Evolutionary conservation across 64 coral and sea anemone genomes (phyloP).

Genomic region (Montipora sp.): DNA sequence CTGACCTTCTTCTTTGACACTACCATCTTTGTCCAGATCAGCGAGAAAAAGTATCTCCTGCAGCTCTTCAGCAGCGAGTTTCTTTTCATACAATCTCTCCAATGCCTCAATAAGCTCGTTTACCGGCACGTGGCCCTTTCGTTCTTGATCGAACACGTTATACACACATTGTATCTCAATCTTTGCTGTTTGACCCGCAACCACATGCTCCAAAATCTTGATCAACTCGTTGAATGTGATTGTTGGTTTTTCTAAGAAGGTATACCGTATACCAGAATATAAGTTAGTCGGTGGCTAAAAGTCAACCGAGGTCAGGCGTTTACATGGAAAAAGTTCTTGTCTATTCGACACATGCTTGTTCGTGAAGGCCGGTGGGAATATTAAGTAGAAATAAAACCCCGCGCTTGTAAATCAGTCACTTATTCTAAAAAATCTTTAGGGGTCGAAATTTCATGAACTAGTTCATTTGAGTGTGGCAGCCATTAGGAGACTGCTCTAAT

Average conservation of each 20-base stretch:
- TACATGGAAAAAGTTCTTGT: no score
- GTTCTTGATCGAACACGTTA: slow-evolving; percentile 20
- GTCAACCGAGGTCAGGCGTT: no score
- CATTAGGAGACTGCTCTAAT: no score
- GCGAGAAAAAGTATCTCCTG: not conserved
- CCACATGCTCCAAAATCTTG: slow-evolving; percentile 13
- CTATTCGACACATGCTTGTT: no score
- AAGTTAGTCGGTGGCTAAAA: no score
- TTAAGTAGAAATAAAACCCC: no score
- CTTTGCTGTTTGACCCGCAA: not conserved
- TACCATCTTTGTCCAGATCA: not conserved
- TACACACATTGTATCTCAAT: not conserved
- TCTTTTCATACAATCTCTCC: not conserved
- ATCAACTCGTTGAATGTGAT: slow-evolving; percentile 12
- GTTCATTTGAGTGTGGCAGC: no score
- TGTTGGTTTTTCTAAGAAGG: slow-evolving; percentile 4
- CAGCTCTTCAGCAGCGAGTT: not conserved
- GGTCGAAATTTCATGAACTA: no score
- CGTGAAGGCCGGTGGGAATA: no score
- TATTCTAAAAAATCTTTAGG: no score
- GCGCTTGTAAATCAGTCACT: no score
- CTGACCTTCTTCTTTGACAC: not conserved
- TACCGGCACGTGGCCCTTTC: slow-evolving; percentile 2
- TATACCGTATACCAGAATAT: not conserved
- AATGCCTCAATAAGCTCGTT: not conserved